These are phyloP conservation scores for Pentalonia nigronervosa DNA, from an alignment of 1,140 invertebrate genomes.

Conservation along the genomic window DNA sequence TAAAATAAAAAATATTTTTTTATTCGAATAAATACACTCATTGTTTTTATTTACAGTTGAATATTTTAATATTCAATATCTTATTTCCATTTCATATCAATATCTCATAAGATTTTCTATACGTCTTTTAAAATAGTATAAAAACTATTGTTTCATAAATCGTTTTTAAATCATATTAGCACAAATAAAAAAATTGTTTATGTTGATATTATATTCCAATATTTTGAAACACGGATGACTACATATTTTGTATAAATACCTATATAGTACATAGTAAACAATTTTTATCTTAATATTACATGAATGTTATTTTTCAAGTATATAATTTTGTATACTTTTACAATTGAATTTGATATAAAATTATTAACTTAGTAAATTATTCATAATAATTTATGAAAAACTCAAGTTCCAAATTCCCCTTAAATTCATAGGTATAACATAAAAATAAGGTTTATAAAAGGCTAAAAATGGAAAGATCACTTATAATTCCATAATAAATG, in stretches of 20 bases:
- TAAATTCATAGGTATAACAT: background rate
- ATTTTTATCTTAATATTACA: background rate
- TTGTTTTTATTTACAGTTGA: background rate
- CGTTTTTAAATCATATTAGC: background rate
- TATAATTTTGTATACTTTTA: background rate
- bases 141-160: background rate
- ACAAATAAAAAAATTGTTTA: background rate
- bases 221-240: background rate
- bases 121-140: background rate
- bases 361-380: too few species aligned
- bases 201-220: background rate
- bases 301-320: background rate
- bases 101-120: background rate
- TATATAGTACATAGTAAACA: background rate
- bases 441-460: background rate
- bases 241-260: background rate
- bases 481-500: background rate
- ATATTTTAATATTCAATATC: background rate
- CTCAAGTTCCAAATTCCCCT: background rate
- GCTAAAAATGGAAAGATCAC: too few species aligned
- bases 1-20: background rate
- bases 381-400: background rate
- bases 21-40: background rate
- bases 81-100: background rate
- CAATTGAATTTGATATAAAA: background rate